Evolutionary conservation across 30 jellyfish, hydroid and myxozoan species (phyloP).

Genomic region (Pelagia noctiluca): DNA sequence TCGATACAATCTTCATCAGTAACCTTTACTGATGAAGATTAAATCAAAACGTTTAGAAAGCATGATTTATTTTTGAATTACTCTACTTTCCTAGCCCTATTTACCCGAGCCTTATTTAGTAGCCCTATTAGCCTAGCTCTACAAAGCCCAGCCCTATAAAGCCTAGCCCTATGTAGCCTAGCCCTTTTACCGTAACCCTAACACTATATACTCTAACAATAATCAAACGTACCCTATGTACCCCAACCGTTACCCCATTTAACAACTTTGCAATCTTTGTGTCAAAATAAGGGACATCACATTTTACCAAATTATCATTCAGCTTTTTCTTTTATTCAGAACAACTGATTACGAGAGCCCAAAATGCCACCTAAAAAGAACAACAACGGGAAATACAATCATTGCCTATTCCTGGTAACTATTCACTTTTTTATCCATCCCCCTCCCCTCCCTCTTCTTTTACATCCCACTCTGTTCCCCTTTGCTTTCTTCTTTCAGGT

Average conservation of each 20-base stretch:
- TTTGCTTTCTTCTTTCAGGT: neutral
- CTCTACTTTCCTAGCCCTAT: too few species aligned
- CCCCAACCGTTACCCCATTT: neutral
- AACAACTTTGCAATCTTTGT: neutral
- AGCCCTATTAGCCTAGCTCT: too few species aligned
- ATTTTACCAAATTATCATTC: too few species aligned
- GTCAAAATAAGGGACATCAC: neutral
- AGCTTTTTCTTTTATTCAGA: conserved; percentile 12
- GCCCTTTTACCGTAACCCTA: neutral
- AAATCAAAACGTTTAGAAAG: too few species aligned
- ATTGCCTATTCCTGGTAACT: conserved; percentile 88
- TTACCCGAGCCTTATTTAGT: too few species aligned
- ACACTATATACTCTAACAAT: neutral
- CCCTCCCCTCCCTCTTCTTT: neutral
- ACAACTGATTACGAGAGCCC: conserved; percentile 48
- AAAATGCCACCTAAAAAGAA: conserved; percentile 52
- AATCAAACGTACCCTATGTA: neutral
- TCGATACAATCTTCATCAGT: too few species aligned
- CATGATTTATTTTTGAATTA: too few species aligned
- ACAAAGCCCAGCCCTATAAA: too few species aligned
- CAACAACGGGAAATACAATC: conserved; percentile 78
- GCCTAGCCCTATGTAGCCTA: too few species aligned
- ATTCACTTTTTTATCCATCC: neutral
- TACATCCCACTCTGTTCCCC: neutral
- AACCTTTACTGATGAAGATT: too few species aligned